These are phyloP conservation scores for Macaca nemestrina DNA, from an alignment of 2,113 vertebrate genomes.

Conservation along the genomic window DNA sequence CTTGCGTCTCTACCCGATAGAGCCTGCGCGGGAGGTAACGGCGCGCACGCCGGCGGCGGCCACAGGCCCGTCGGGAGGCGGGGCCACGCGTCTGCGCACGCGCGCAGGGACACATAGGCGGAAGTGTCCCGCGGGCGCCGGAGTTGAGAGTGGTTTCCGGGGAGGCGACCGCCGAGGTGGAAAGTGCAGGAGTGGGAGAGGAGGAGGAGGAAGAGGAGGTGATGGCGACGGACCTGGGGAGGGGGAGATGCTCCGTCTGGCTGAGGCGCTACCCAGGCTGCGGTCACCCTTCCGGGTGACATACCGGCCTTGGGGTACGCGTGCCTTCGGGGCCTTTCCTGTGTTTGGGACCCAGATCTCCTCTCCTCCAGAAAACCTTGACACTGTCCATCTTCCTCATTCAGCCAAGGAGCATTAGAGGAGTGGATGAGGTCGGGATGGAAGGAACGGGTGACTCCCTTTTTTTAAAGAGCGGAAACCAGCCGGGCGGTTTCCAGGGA, in stretches of 20 bases:
- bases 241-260: not conserved
- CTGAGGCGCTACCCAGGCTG: not conserved
- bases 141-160: not conserved
- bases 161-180: not conserved
- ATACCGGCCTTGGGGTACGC: not conserved
- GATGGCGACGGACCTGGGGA: slow-evolving; percentile 7
- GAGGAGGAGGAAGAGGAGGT: slow-evolving; percentile 36
- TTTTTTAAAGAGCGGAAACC: not conserved
- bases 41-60: rapidly evolving
- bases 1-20: rapidly evolving
- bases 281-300: slow-evolving; percentile 18
- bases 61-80: rapidly evolving
- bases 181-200: not conserved
- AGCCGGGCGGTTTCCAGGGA: not conserved
- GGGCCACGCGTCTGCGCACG: not conserved
- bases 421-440: not conserved
- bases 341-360: not conserved
- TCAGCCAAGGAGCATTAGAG: rapidly evolving
- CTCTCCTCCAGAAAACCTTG: rapidly evolving
- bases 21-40: not conserved
- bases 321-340: not conserved
- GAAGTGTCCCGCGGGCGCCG: slow-evolving; percentile 40
- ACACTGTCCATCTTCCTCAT: rapidly evolving
- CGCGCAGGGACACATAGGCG: slow-evolving; percentile 61
- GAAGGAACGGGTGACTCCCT: too few species aligned